Percentiles rank a stretch among this genome's conserved stretches.
Evolutionary conservation across 2,113 vertebrate species (phyloP).

Genomic region (Nannobrachium achirus): DNA sequence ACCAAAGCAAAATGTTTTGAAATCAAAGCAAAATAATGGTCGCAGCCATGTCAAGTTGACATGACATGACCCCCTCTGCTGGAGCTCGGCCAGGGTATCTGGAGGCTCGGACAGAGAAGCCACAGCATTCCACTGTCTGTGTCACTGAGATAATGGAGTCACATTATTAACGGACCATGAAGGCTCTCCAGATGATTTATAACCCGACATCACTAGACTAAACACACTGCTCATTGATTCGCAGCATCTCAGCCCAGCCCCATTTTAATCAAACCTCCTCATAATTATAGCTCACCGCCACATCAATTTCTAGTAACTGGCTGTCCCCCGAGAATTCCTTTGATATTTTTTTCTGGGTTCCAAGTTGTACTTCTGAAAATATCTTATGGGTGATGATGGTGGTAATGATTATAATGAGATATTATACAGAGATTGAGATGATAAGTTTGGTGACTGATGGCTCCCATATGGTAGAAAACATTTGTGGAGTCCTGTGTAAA

Average conservation of each 20-base stretch:
- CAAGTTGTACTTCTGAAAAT: neutral
- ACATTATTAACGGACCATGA: slow-evolving; percentile 49
- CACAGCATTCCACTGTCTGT: slow-evolving; percentile 31
- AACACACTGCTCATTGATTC: slow-evolving; percentile 29
- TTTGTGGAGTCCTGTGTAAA: neutral
- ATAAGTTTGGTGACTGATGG: slow-evolving; percentile 3
- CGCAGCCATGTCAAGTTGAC: slow-evolving; percentile 61
- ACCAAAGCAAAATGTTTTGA: slow-evolving; percentile 50
- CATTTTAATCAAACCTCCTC: slow-evolving; percentile 38
- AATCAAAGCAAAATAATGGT: slow-evolving; percentile 51
- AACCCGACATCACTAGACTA: slow-evolving; percentile 34
- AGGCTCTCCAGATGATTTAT: slow-evolving; percentile 35
- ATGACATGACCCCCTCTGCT: slow-evolving; percentile 43
- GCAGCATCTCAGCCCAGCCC: neutral
- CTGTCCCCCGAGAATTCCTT: slow-evolving; percentile 3
- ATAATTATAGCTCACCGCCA: slow-evolving; percentile 27
- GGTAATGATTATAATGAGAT: neutral
- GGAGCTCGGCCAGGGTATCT: slow-evolving; percentile 41
- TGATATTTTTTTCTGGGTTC: neutral
- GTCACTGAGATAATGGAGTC: slow-evolving; percentile 59
- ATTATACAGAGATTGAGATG: neutral
- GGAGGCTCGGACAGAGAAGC: slow-evolving; percentile 43
- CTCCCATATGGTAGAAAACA: neutral
- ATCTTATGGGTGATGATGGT: neutral
- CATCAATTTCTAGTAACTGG: slow-evolving; percentile 12